Base-by-base conservation (phyloP, 2,113 vertebrate species). In the Chauna torquata region DNA sequence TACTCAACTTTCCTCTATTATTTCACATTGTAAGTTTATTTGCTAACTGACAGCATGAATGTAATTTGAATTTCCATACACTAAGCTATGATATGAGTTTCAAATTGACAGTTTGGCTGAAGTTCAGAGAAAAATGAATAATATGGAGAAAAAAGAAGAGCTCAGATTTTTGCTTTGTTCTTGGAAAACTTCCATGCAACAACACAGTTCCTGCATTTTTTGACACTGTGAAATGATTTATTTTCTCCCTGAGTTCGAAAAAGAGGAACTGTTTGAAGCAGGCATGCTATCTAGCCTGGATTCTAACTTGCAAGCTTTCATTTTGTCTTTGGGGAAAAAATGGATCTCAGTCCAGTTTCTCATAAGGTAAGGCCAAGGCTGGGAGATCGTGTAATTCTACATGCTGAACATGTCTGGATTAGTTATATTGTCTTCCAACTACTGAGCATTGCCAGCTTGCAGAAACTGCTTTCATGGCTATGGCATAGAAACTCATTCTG, bases 391-490 rank as follows among this genome's bases (percentile, higher is more conserved):
- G 45, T 58, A 91, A 88, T 80, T 92, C 92, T 59, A 69, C 65
- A 40, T 70, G 84, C 49, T 94, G 90, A 95, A 91, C 86, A 15
- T 92, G 92, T 92, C 90, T 97, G 85, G 72, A 95, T 96, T 76
- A 87, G 83, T 93, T 96, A 40, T 55, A 30, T 70, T 85, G 68
- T 80, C 47, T 90, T 78, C 75, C 85, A 82, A 50, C 70, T n/a
- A 44, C 70, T 47, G n/a, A 64, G 34, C 36, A 47, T 9, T 87
- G 72, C 82, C 95, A 92, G 78, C 74, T 88, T 75, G 34, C 36
- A 82, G 82, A 82, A 93, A 71, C 34, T 90, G 50, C 50, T 90
- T 94, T 95, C 75, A 92, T 80, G 90, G 24, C 76, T 78, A 19
- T 6, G 12, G 61, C 50, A 78, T 52, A 79, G 49, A 86, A 62